These are phyloP conservation scores for Philhelius pedissequus DNA, from an alignment of 2,888 invertebrate species.

Conservation along the genomic window DNA sequence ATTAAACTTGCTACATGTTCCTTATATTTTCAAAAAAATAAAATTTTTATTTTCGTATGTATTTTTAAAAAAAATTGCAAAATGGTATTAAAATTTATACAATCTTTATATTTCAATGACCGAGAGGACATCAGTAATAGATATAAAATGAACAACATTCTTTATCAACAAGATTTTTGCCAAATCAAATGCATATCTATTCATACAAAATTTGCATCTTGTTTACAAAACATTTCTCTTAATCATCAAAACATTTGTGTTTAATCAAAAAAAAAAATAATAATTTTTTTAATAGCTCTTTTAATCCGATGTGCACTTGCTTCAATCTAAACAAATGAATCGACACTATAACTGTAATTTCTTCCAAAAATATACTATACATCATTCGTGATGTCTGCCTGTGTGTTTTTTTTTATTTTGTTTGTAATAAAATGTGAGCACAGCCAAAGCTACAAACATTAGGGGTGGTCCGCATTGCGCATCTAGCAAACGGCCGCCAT, in stretches of 20 bases:
- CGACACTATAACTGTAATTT: slow-evolving; percentile 16
- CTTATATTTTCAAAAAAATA: no score
- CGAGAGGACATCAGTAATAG: no score
- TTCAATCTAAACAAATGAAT: slow-evolving; percentile 36
- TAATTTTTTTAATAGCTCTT: neutral
- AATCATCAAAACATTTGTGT: neutral
- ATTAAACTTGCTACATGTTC: no score
- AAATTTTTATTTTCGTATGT: no score
- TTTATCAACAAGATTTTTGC: neutral
- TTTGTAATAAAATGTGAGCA: slow-evolving; percentile 60
- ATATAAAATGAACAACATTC: no score
- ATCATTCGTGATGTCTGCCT: no score
- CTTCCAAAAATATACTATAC: slow-evolving; percentile 38
- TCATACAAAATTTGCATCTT: neutral
- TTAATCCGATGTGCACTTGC: slow-evolving; percentile 42
- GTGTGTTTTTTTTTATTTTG: no score
- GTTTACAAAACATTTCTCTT: neutral
- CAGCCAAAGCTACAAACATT: slow-evolving; percentile 30
- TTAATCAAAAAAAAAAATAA: neutral
- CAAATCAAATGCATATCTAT: neutral
- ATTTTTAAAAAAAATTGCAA: no score
- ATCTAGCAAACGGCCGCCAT: slow-evolving; percentile 16
- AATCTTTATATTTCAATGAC: no score
- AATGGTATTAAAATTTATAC: no score
- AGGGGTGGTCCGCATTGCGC: slow-evolving; percentile 54